Evolutionary conservation across 2,797 vertebrate genomes (phyloP).

Genomic region (Capromys pilorides): DNA sequence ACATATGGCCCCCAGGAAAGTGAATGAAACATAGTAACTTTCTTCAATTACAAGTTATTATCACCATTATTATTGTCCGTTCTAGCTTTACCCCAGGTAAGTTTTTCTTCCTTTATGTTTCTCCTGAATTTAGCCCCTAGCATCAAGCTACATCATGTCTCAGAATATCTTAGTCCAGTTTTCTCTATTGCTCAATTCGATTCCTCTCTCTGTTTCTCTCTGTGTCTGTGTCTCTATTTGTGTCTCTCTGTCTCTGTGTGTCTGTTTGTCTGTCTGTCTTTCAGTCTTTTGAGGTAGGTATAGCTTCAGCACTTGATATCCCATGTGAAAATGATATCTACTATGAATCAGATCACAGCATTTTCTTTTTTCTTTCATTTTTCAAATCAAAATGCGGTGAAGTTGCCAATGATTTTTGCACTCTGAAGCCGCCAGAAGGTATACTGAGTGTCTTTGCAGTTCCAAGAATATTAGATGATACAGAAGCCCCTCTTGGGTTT

Average conservation of each 20-base stretch:
- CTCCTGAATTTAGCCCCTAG: slow-evolving; percentile 25
- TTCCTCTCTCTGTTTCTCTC: neutral
- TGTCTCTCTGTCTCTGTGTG: neutral
- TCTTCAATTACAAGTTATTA: slow-evolving; percentile 1
- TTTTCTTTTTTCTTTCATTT: slow-evolving; percentile 59
- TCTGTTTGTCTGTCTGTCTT: neutral
- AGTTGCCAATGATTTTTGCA: slow-evolving; percentile 33
- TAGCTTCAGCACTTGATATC: neutral
- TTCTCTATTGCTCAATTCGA: neutral
- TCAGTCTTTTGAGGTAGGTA: neutral
- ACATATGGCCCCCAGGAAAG: neutral
- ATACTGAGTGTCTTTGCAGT: slow-evolving; percentile 10
- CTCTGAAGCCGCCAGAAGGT: slow-evolving; percentile 55
- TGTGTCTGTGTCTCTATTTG: neutral
- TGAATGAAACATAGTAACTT: neutral
- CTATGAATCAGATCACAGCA: slow-evolving; percentile 23
- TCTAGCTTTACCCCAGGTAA: slow-evolving; percentile 4
- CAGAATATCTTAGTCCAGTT: slow-evolving; percentile 47
- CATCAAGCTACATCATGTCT: neutral
- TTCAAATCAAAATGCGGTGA: slow-evolving; percentile 63
- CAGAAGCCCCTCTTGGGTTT: slow-evolving; percentile 36
- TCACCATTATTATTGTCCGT: neutral
- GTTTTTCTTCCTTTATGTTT: slow-evolving; percentile 49
- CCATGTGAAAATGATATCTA: slow-evolving; percentile 47
- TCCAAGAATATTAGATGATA: slow-evolving; percentile 60